Evolutionary conservation across 2,888 invertebrate genomes (phyloP).

Genomic region (Fabriciana adippe): DNA sequence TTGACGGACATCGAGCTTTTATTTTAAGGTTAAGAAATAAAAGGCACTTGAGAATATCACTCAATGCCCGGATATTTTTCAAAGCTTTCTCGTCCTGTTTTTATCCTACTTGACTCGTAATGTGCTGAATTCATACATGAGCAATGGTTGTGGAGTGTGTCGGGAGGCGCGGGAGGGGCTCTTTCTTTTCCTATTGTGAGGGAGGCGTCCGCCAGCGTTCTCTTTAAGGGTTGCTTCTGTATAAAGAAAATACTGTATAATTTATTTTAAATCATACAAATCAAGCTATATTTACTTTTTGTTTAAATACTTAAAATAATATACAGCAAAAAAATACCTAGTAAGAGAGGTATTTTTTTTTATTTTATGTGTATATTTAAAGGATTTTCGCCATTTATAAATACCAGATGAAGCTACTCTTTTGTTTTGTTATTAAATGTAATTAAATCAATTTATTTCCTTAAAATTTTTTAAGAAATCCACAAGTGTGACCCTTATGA

Average conservation of each 20-base stretch:
- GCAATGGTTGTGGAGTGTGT: conserved; percentile 78
- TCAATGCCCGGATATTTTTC: conserved; percentile 73
- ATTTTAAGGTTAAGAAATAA: conserved; percentile 47
- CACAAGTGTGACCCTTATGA: too few relatives aligned
- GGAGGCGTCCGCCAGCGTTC: conserved; percentile 29
- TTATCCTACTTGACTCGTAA: conserved; percentile 85
- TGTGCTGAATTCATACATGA: conserved; percentile 89
- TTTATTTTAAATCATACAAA: background rate
- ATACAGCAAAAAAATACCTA: too few relatives aligned
- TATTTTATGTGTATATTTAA: background rate
- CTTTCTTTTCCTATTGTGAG: conserved; percentile 41
- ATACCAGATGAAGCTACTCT: background rate
- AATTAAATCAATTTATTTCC: too few relatives aligned
- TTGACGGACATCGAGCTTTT: conserved; percentile 42
- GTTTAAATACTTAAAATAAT: too few relatives aligned
- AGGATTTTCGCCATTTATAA: background rate
- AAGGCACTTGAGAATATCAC: conserved; percentile 65
- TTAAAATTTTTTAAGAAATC: too few relatives aligned
- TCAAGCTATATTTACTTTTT: too few relatives aligned
- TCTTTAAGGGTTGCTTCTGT: conserved; percentile 19
- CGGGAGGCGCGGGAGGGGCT: conserved; percentile 46
- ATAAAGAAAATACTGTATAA: background rate
- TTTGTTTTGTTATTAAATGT: too few relatives aligned
- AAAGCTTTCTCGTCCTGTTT: conserved; percentile 77
- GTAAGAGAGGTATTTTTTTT: background rate